phyloP scores from a whole-genome alignment of 64 coral and sea anemone species.

The Cladopsammia gracilis region DNA sequence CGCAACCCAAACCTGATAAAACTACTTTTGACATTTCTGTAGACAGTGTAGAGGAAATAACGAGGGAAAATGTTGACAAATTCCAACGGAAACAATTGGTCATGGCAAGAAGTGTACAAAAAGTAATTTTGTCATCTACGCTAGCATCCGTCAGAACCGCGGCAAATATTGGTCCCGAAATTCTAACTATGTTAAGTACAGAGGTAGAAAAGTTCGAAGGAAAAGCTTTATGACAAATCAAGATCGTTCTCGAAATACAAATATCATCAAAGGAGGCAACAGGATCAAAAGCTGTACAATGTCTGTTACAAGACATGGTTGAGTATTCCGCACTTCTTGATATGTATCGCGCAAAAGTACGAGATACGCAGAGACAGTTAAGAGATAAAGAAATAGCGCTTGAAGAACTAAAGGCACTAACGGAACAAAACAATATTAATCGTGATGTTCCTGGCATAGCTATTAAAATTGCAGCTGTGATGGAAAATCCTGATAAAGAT shows the following conservation, averaged over 20 bases:
- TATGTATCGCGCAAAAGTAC: neutral
- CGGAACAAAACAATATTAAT: constrained; percentile 11
- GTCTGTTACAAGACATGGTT: neutral
- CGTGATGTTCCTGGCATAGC: constrained; percentile 23
- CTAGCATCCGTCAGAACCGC: neutral
- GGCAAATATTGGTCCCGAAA: neutral
- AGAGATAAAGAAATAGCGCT: neutral
- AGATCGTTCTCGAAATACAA: neutral
- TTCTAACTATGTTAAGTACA: neutral
- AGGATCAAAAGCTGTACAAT: neutral
- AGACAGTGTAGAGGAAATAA: neutral
- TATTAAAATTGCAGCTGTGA: constrained; percentile 13
- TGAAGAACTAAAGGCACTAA: constrained; percentile 3
- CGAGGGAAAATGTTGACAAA: constrained; percentile 8
- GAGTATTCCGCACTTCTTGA: constrained; percentile 15
- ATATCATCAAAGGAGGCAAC: neutral
- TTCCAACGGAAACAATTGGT: neutral
- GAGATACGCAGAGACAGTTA: constrained; percentile 1
- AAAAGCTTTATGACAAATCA: neutral
- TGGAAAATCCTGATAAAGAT: constrained; percentile 6
- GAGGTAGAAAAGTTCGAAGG: neutral
- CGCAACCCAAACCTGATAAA: neutral
- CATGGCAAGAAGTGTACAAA: constrained; percentile 9
- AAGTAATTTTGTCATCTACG: neutral
- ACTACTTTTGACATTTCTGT: neutral